Percentiles rank a stretch among this genome's conserved stretches.
Conservation (phyloP, 1,140 invertebrate genomes). For the Drosophila gunungcola region DNA sequence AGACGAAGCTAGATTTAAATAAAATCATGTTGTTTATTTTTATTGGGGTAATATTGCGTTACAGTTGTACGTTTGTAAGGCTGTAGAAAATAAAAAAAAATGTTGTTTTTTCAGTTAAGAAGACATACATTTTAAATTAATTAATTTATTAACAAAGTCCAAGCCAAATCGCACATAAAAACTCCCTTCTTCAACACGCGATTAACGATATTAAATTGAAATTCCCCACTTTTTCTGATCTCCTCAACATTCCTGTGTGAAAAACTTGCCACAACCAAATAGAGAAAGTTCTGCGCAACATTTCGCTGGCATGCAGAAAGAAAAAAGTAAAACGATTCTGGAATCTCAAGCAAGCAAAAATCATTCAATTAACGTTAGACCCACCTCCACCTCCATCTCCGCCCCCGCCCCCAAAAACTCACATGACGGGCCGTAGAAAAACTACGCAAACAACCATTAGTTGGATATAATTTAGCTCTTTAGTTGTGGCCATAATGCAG, state of each 20-base stretch:
- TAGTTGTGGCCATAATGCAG: constrained; percentile 58
- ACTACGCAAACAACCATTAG: constrained; percentile 45
- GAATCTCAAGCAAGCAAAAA: constrained; percentile 46
- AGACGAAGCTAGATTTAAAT: too few species aligned
- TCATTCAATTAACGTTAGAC: constrained; percentile 44
- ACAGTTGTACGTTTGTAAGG: too few species aligned
- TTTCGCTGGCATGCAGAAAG: constrained; percentile 1
- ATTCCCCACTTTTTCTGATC: constrained; percentile 19
- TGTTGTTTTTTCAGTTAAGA: too few species aligned
- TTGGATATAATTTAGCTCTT: constrained; percentile 55
- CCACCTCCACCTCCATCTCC: neutral
- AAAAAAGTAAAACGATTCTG: constrained; percentile 36
- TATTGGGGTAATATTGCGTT: too few species aligned
- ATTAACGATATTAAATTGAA: constrained; percentile 28
- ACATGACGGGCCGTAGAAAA: neutral
- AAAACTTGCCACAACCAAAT: constrained; percentile 38
- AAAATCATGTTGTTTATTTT: too few species aligned
- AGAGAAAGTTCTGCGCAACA: constrained; percentile 42
- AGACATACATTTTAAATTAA: too few species aligned
- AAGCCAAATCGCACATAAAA: neutral
- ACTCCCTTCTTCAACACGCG: constrained; percentile 7
- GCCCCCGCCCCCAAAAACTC: neutral
- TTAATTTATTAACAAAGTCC: neutral
- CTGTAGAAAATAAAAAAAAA: too few species aligned
- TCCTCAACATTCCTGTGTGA: neutral